Base-by-base conservation (phyloP, 2,888 invertebrate species). In the Drosophila trichaetosa region DNA sequence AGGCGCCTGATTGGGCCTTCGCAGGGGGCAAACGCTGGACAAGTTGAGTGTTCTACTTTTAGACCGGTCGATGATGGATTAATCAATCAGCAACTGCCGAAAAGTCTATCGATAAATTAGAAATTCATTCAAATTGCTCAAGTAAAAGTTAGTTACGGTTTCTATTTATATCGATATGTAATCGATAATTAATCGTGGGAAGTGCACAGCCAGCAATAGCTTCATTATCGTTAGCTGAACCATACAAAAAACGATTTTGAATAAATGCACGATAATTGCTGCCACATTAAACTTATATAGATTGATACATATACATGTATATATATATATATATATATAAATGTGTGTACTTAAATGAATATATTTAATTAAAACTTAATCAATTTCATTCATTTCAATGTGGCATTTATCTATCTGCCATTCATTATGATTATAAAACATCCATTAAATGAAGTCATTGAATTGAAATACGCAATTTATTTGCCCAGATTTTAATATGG, bases 1-100 rank as follows among this genome's bases (percentile, higher is more conserved):
- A 66, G 51, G 36, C 76, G 80, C 54, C 72, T 76, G 80, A 78
- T 78, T 78, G 78, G 76, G 63, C 65, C 61, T 69, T 72, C 46
- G 76, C 69, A 60, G 11, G 36, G 27, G 54, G 11, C 46, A 16
- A 46, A 4, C 38, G 13, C 2, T n/a, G 56, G 53, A 42, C 48
- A 57, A 64, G 54, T 61, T 62, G 77, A 70, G 66, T 56, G 34
- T 46, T 48, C 33, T 46, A 24, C 24, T n/a, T 60, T 49, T 48
- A 33, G 24, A 16, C 33, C 8, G 59, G n/a, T 63, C 57, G 49
- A 42, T 58, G 53, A 69, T 59, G 38, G 69, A 58, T 79, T 64
- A 79, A 79, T 80, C 77, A 71, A 64, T 80, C 76, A 64, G 36
- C 8, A 53, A 34, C 52, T 16, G 34, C 27, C 10, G 8, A 10